Evolutionary conservation across 2,888 invertebrate species (phyloP), one percentile per base, ranked within the genome.

Genomic region (Falcaria lacertinaria): DNA sequence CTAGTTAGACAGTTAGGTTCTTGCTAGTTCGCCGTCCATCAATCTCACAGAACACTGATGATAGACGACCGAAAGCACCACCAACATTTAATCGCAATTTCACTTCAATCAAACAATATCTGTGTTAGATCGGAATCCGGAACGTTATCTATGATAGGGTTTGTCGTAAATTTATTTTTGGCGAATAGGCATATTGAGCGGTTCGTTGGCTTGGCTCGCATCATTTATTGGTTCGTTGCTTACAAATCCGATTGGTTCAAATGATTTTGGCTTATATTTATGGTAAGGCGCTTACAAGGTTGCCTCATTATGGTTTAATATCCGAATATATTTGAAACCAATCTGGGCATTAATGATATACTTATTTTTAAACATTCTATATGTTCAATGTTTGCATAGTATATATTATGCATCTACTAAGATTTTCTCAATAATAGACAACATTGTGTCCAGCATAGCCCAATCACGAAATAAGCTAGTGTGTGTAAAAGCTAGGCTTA

Each of bases 21-120:
- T n/a, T n/a, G n/a, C n/a, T n/a, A n/a, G n/a, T n/a, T n/a, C n/a
- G n/a, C n/a, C n/a, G n/a, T n/a, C n/a, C n/a, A n/a, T n/a, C n/a
- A n/a, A n/a, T n/a, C n/a, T n/a, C n/a, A n/a, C n/a, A n/a, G n/a
- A n/a, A n/a, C n/a, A n/a, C n/a, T n/a, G n/a, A n/a, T n/a, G n/a
- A n/a, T n/a, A n/a, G n/a, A n/a, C n/a, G n/a, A n/a, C n/a, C n/a
- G n/a, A n/a, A n/a, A n/a, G n/a, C n/a, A n/a, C n/a, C n/a, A n/a
- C n/a, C n/a, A n/a, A n/a, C n/a, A n/a, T n/a, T n/a, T n/a, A n/a
- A n/a, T 50, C 54, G 45, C 51, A 46, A 60, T 57, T 56, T 39
- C 28, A 40, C 44, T 25, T 41, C 44, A 47, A 46, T 16, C 39
- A 35, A 41, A 45, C 52, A 47, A 54, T 54, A 53, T 49, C 36